Conservation (phyloP, 2,113 vertebrate species). For the Phalacrocorax pelagicus region DNA sequence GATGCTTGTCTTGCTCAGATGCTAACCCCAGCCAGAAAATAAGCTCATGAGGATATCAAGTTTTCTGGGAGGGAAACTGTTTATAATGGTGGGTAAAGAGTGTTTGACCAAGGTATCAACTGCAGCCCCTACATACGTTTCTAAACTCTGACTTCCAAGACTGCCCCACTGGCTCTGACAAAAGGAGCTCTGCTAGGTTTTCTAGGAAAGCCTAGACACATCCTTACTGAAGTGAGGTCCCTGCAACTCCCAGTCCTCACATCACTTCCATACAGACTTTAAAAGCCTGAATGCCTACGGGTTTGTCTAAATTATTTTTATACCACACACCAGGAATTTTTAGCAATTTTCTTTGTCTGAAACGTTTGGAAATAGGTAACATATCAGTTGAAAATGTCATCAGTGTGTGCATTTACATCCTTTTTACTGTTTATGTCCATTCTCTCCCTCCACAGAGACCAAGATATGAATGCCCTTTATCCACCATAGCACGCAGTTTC, state of each 20-base stretch:
- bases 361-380: neutral
- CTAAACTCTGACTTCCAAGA: neutral
- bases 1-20: too few species aligned
- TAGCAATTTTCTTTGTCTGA: neutral
- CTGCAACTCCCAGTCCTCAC: neutral
- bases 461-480: neutral
- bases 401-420: neutral
- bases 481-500: slow-evolving; percentile 18
- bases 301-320: neutral
- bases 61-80: neutral
- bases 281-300: neutral
- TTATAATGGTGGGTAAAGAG: neutral
- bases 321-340: neutral
- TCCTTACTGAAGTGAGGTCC: neutral
- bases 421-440: neutral
- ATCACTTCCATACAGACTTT: neutral
- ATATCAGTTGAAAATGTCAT: neutral
- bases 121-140: neutral
- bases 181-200: neutral
- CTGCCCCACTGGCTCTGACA: neutral
- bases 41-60: neutral
- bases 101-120: neutral
- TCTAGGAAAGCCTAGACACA: neutral
- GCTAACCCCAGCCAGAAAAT: neutral
- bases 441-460: neutral